These are phyloP conservation scores for Columba janthina DNA, from an alignment of 2,113 vertebrate species.

Conservation along the genomic window DNA sequence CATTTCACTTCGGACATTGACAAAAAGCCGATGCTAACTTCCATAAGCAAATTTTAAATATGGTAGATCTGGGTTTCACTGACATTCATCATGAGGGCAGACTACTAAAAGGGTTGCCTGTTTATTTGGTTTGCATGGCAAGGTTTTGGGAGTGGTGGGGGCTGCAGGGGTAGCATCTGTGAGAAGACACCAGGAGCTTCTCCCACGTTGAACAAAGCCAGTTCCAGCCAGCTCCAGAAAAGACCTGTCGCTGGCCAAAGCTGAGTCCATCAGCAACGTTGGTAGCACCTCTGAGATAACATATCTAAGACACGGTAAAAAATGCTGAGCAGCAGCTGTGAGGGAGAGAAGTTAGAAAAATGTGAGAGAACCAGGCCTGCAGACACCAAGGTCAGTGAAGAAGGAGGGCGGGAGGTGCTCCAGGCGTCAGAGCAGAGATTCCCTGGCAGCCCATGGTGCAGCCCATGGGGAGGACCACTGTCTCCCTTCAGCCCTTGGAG, in stretches of 20 bases:
- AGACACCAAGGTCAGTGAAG: no score
- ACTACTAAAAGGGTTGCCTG: neutral
- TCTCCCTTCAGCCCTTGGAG: no score
- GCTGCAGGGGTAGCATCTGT: neutral
- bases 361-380: no score
- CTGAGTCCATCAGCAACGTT: neutral
- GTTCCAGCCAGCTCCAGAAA: neutral
- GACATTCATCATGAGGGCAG: neutral
- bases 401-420: no score
- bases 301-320: no score
- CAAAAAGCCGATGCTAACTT: neutral
- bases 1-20: neutral
- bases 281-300: neutral
- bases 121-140: rapidly evolving
- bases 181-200: neutral
- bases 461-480: no score
- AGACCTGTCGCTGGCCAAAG: neutral
- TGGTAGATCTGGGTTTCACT: neutral
- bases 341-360: no score
- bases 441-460: no score
- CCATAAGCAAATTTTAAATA: neutral
- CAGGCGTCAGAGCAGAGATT: no score
- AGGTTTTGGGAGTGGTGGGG: neutral
- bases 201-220: neutral
- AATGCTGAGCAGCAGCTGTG: no score